Conservation (phyloP, 2,797 vertebrate species). For the Sarcophilus harrisii region DNA sequence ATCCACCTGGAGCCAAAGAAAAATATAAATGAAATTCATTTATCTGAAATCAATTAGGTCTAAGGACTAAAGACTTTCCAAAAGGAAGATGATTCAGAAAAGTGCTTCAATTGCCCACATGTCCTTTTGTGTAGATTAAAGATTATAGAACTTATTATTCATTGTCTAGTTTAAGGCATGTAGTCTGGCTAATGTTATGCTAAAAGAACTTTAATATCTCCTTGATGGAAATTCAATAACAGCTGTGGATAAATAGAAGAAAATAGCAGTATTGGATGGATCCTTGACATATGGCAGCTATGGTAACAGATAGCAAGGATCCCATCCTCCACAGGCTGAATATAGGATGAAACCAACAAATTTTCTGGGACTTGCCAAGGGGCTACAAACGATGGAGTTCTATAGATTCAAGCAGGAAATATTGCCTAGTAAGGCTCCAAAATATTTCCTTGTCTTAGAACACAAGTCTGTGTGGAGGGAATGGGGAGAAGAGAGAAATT, state of each 20-base stretch:
- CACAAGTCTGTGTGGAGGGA: not conserved
- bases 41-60: not conserved
- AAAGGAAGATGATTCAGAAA: not conserved
- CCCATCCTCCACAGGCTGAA: not conserved
- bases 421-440: not conserved
- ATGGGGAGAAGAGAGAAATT: not conserved
- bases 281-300: not conserved
- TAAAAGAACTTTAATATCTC: not conserved
- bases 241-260: not conserved
- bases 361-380: not conserved
- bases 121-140: not conserved
- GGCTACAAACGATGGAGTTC: not conserved
- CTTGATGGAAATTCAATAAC: not conserved
- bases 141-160: not conserved
- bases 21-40: not conserved
- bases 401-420: not conserved
- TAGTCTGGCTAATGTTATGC: not conserved
- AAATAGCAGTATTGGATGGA: not conserved
- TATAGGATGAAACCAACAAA: not conserved
- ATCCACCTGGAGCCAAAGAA: not conserved
- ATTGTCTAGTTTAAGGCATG: not conserved
- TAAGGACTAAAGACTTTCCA: not conserved
- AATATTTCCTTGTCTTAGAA: not conserved
- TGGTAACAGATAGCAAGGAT: not conserved
- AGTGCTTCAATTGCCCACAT: not conserved